phyloP scores from a whole-genome alignment of 35 echinoderm and acorn worm species.

The Strongylocentrotus purpuratus region DNA sequence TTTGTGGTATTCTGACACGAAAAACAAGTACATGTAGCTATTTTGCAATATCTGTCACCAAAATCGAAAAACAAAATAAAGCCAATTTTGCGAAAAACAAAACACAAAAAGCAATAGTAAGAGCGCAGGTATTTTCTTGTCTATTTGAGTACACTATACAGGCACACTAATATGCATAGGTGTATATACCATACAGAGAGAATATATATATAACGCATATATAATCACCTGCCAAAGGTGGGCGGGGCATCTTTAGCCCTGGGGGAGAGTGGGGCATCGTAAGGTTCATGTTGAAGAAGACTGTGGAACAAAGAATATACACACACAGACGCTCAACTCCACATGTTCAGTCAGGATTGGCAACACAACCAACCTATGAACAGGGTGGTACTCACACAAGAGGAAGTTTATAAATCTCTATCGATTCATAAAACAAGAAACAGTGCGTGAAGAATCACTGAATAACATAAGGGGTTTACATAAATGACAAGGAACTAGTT shows the following conservation, averaged over 20 bases:
- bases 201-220: conserved; percentile 35
- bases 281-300: conserved; percentile 55
- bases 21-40: not conserved
- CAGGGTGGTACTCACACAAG: no score
- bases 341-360: not conserved
- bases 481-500: no score
- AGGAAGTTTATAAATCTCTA: no score
- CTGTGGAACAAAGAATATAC: conserved; percentile 58
- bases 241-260: conserved; percentile 82
- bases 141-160: not conserved
- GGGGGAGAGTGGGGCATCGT: conserved; percentile 84
- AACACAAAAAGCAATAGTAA: not conserved
- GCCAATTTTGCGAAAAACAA: not conserved
- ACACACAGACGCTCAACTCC: not conserved
- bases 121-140: not conserved
- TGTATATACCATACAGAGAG: not conserved
- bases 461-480: no score
- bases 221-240: conserved; percentile 86
- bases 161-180: conserved; percentile 8
- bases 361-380: no score
- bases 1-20: not conserved
- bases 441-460: no score
- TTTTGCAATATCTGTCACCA: not conserved
- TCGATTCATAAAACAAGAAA: no score
- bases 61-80: not conserved